phyloP scores from a whole-genome alignment of 2,113 vertebrate species.

The Macrotis lagotis region DNA sequence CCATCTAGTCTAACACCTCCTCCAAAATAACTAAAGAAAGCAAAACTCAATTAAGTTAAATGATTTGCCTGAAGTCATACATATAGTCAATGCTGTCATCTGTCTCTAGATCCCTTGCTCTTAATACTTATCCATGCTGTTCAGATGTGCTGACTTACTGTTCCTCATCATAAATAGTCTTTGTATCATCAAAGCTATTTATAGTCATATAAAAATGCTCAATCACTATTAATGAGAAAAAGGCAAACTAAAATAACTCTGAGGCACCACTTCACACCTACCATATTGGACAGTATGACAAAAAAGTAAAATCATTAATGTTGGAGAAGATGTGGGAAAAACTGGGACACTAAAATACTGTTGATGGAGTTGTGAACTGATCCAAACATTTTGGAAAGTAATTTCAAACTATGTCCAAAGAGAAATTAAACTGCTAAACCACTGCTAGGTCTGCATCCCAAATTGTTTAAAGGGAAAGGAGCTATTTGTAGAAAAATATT shows the following conservation, averaged over 20 bases:
- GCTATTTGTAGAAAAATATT: not conserved
- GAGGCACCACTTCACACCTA: not conserved
- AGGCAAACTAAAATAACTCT: not conserved
- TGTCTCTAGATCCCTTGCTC: not conserved
- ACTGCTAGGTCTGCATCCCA: not conserved
- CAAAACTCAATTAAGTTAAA: not conserved
- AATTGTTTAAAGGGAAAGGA: not conserved
- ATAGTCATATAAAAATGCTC: not conserved
- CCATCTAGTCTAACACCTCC: not conserved
- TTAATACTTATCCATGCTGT: not conserved
- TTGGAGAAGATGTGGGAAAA: not conserved
- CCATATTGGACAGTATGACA: not conserved
- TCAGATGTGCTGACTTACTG: not conserved
- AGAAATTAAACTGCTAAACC: not conserved
- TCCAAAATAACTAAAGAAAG: not conserved
- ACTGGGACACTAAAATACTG: not conserved
- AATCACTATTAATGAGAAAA: not conserved
- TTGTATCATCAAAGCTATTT: not conserved
- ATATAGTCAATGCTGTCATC: not conserved
- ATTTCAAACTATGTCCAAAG: not conserved
- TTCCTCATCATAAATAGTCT: not conserved
- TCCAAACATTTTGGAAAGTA: not conserved
- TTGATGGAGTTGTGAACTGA: not conserved
- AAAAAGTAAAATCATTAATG: not conserved
- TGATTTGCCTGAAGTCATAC: not conserved